These are phyloP conservation scores for Busseola fusca DNA, from an alignment of 2,888 invertebrate genomes.

Conservation along the genomic window DNA sequence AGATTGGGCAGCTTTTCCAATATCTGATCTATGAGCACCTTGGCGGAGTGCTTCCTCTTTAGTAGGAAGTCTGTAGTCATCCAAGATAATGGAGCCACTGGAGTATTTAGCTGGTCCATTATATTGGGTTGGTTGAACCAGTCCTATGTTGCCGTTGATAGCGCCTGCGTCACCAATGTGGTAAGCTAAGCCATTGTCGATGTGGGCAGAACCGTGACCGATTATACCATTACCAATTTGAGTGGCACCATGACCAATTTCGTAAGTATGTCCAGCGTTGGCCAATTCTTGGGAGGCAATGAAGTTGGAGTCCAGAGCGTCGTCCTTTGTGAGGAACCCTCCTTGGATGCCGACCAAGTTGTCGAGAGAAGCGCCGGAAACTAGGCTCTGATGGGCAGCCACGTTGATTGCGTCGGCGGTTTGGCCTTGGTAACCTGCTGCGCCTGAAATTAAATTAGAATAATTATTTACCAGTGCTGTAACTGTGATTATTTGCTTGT, in stretches of 20 bases:
- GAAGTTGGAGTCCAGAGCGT: constrained; percentile 80
- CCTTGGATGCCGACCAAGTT: constrained; percentile 85
- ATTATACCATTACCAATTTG: constrained; percentile 47
- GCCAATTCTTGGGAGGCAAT: constrained; percentile 81
- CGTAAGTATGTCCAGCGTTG: constrained; percentile 65
- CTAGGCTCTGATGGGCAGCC: constrained; percentile 84
- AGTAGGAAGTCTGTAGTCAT: constrained; percentile 82
- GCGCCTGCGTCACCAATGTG: constrained; percentile 61
- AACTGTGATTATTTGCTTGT: not conserved
- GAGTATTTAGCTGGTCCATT: constrained; percentile 75
- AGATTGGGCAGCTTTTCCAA: constrained; percentile 29
- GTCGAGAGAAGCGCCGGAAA: constrained; percentile 82
- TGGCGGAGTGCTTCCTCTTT: constrained; percentile 64
- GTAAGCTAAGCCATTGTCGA: constrained; percentile 62
- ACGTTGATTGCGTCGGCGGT: constrained; percentile 85
- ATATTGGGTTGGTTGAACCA: constrained; percentile 78
- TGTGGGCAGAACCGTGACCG: constrained; percentile 45
- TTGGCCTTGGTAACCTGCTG: constrained; percentile 83
- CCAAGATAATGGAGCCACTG: constrained; percentile 82
- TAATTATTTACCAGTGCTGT: not conserved
- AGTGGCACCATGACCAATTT: constrained; percentile 58
- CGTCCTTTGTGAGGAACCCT: constrained; percentile 76
- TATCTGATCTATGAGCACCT: constrained; percentile 36
- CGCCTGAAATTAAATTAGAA: constrained; percentile 71
- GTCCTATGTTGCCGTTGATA: constrained; percentile 67